These are phyloP conservation scores for Pyrocephalus nanus DNA, from an alignment of 2,797 vertebrate species.

Conservation along the genomic window DNA sequence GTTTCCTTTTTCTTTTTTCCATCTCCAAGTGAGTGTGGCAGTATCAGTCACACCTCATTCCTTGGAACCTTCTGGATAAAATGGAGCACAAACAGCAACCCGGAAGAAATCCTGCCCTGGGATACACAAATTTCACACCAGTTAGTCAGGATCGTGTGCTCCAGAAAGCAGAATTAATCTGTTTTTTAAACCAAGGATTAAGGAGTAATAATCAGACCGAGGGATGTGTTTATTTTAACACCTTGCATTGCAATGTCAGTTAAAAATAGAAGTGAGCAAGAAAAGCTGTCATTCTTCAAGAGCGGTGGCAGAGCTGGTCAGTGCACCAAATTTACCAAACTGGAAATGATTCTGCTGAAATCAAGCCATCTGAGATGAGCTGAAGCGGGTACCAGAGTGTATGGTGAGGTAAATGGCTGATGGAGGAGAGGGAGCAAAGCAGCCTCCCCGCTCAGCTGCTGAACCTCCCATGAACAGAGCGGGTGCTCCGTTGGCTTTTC, in stretches of 20 bases:
- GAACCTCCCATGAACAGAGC: constrained; percentile 24
- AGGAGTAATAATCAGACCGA: not conserved
- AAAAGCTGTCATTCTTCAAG: not conserved
- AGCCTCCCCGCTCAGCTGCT: constrained; percentile 49
- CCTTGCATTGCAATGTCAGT: not conserved
- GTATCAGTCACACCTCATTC: not conserved
- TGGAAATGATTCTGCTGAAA: not conserved
- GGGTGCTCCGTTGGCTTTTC: constrained; percentile 30
- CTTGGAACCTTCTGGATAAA: not conserved
- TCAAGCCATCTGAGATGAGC: not conserved
- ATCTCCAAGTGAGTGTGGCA: not conserved
- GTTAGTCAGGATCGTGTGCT: not conserved
- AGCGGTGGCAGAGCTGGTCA: not conserved
- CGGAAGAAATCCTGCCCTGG: not conserved
- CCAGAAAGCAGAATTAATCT: constrained; percentile 20
- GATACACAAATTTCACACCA: not conserved
- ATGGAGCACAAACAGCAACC: not conserved
- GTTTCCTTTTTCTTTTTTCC: not conserved
- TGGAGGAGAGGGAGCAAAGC: constrained; percentile 27
- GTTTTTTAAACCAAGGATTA: not conserved
- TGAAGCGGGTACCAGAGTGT: not conserved
- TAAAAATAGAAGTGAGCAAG: not conserved
- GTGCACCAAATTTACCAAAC: not conserved
- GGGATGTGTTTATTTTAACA: constrained; percentile 8
- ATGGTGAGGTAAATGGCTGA: constrained; percentile 26